A percentile compares a stretch with the other conserved stretches of the same genome.
Evolutionary conservation across 2,797 vertebrate genomes (phyloP).

Genomic region (Apogon talboti): DNA sequence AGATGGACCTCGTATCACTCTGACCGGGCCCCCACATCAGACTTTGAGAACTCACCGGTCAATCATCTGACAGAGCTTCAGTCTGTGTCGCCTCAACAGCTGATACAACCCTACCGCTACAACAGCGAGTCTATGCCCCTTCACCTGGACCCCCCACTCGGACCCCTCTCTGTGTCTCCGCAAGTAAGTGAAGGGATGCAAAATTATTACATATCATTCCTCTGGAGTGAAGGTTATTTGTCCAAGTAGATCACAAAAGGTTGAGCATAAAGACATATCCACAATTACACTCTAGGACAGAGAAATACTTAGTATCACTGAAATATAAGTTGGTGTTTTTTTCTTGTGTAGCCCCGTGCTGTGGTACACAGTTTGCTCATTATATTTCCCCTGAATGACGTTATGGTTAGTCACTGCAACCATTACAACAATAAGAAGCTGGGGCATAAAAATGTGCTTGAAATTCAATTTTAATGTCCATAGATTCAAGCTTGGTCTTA

Average conservation of each 20-base stretch:
- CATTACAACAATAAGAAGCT: slow-evolving; percentile 37
- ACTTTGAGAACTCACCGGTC: slow-evolving; percentile 88
- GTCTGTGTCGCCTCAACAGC: slow-evolving; percentile 89
- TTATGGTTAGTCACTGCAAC: slow-evolving; percentile 30
- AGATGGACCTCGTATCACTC: slow-evolving; percentile 89
- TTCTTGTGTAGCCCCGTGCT: slow-evolving; percentile 8
- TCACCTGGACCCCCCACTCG: slow-evolving; percentile 87
- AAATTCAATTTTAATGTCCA: too few species aligned
- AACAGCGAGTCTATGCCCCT: slow-evolving; percentile 86
- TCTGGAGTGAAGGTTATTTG: neutral
- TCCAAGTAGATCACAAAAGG: neutral
- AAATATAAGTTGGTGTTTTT: neutral
- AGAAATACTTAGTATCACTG: too few species aligned
- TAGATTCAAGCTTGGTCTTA: too few species aligned
- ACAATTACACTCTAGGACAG: too few species aligned
- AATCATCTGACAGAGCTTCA: slow-evolving; percentile 94
- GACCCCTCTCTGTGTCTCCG: slow-evolving; percentile 78
- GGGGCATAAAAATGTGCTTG: slow-evolving; percentile 5
- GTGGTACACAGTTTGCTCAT: slow-evolving; percentile 77
- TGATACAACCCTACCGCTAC: slow-evolving; percentile 90
- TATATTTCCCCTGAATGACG: slow-evolving; percentile 75
- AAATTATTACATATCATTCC: neutral
- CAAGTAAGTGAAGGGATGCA: slow-evolving; percentile 69
- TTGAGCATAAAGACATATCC: too few species aligned
- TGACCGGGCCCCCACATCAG: slow-evolving; percentile 84